Evolutionary conservation across 2,797 vertebrate species (phyloP), one percentile per base, ranked within the genome.

Genomic region (Malacoctenus gilli): DNA sequence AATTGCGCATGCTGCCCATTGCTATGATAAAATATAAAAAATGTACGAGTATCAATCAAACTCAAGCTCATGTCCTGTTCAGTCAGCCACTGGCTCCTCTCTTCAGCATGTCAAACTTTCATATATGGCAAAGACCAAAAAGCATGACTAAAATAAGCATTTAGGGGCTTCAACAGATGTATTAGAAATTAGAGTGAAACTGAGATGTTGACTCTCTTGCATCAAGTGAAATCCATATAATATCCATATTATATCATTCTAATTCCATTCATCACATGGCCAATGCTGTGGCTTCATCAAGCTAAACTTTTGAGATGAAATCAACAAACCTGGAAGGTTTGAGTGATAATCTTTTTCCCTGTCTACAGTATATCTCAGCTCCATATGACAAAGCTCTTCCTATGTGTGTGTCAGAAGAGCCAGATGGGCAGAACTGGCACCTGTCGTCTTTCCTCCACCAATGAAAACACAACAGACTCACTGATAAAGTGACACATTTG

Each of bases 401-500:
- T 51, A 35, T 49, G 2, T 22, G 39, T 18, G 36, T 62, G 44
- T 54, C 55, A 44, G 14, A 23, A 18, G 8, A 60, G 49, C 38
- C 61, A 59, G 59, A 68, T 62, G 52, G 58, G 23, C 30, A 36
- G 20, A 65, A 71, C 58, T 71, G 64, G 72, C 43, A 12, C 32
- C 12, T n/a, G 30, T 21, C 9, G 25, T 16, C 4, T 49, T 9
- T 35, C 19, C 34, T 60, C 35, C 38, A 31, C 51, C 18, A 57
- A 53, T 1, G 1, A 41, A 56, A 46, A 15, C 30, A 38, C 47
- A 34, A 55, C 49, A 65, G 58, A 53, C 50, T 66, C 67, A 49
- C 38, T 53, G 67, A 72, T 71, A 40, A 68, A 47, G 39, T 57
- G 37, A 43, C 59, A 70, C 47, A 59, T 79, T 66, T 51, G 53